A percentile compares a stretch with the other conserved stretches of the same genome.
Evolutionary conservation across 2,113 vertebrate species (phyloP).

Genomic region (Motacilla alba): DNA sequence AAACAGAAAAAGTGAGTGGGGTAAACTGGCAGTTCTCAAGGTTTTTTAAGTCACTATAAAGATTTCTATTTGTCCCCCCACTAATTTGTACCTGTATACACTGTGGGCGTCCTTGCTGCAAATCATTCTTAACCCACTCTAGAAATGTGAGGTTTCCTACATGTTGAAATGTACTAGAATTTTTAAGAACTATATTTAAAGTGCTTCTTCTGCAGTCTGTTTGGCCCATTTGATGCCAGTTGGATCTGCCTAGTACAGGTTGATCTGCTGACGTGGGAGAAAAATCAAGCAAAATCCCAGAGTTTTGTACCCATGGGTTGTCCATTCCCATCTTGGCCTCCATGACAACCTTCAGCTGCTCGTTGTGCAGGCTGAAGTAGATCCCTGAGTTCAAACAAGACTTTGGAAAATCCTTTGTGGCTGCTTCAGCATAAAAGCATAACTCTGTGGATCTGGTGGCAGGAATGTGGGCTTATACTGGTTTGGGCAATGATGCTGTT

Average conservation of each 20-base stretch:
- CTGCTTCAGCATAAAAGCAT: neutral
- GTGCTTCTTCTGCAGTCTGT: constrained; percentile 57
- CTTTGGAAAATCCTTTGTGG: neutral
- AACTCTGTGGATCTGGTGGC: neutral
- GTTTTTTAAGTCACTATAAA: neutral
- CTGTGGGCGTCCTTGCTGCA: accelerated
- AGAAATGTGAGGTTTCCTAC: neutral
- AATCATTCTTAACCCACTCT: neutral
- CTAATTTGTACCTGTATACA: neutral
- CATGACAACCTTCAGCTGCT: neutral
- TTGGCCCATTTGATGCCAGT: neutral
- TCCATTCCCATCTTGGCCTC: neutral
- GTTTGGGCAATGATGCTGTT: neutral
- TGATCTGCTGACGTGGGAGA: neutral
- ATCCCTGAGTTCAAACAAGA: neutral
- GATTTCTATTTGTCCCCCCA: neutral
- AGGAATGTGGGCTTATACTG: neutral
- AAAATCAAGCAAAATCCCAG: neutral
- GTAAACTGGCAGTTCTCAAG: neutral
- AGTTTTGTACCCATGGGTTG: accelerated
- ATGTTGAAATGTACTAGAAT: constrained; percentile 43
- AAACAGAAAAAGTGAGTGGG: neutral
- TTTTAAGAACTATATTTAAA: constrained; percentile 58
- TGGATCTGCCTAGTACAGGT: neutral
- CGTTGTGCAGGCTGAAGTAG: neutral